Evolutionary conservation across 2,888 invertebrate genomes (phyloP).

Genomic region (Diabrotica balteata): DNA sequence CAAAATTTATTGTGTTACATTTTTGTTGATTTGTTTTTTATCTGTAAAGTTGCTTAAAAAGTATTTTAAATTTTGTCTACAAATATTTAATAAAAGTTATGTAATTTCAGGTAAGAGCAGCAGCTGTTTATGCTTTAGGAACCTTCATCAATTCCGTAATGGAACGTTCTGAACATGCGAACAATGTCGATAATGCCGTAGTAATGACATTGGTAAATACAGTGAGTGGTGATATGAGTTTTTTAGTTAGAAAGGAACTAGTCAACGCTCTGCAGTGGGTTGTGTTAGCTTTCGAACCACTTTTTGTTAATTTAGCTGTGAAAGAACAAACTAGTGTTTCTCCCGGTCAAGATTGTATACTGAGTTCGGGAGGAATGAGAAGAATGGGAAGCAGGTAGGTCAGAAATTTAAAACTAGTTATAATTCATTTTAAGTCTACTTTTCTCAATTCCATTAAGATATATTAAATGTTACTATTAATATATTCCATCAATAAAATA

Average conservation of each 20-base stretch:
- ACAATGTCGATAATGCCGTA: conserved; percentile 91
- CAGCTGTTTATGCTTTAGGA: conserved; percentile 93
- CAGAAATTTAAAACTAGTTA: background rate
- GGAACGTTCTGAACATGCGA: conserved; percentile 90
- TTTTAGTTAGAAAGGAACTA: conserved; percentile 86
- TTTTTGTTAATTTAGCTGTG: conserved; percentile 80
- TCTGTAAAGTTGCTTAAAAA: too few species aligned
- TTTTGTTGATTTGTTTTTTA: too few species aligned
- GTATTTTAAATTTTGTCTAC: too few species aligned
- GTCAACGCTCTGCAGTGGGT: conserved; percentile 88
- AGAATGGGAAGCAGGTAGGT: conserved; percentile 53
- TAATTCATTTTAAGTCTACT: too few species aligned
- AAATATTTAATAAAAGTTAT: too few species aligned
- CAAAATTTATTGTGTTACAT: too few species aligned
- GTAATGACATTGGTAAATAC: conserved; percentile 85
- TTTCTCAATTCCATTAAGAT: too few species aligned
- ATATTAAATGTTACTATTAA: too few species aligned
- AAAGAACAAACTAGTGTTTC: conserved; percentile 63
- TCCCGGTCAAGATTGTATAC: conserved; percentile 41
- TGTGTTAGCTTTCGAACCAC: conserved; percentile 85
- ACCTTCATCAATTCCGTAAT: conserved; percentile 87
- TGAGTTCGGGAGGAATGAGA: conserved; percentile 47
- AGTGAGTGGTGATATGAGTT: conserved; percentile 80
- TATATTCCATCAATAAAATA: background rate
- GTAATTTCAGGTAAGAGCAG: conserved; percentile 76